Evolutionary conservation across 2,113 vertebrate species (phyloP), one percentile per base, ranked within the genome.

Genomic region (Rhegmatorhina hoffmannsi): DNA sequence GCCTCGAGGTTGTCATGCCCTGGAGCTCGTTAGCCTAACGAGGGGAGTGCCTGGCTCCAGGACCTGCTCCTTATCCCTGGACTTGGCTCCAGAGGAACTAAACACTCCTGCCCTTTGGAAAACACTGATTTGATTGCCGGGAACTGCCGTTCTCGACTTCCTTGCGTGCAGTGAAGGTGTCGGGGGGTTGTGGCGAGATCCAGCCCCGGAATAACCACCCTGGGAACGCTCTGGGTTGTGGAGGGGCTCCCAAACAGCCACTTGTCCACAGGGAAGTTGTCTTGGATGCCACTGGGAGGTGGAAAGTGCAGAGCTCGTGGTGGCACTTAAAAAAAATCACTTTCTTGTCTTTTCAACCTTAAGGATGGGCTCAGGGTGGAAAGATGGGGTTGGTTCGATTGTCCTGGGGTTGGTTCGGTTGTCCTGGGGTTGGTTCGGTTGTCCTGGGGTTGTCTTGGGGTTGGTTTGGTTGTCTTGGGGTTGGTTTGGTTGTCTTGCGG

Each of bases 371-470:
- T 79, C 6, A 1, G 46, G 26, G 31, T 29, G 52, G 33, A 17
- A 11, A 21, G 33, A 2, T 9, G 0, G 4, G 7, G 2, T 10
- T 2, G 18, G 40, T 43, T 43, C 1, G 29, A 14, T 15, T 43
- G 40, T 15, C 40, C 14, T 15, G 40, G 40, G 40, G 13, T 43
- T 43, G 40, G 2, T 9, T 44, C 1, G 31, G 16, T 33, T 0
- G 1, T 17, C 6, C 12, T 40, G 40, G 40, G 40, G 40, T 43
- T 43, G 40, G 40, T 43, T 43, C 15, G 40, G 40, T 34, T 40
- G 40, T 40, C 40, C 12, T 13, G 40, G 40, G 40, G 40, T 40
- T 40, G 40, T 40, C 40, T 12, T 13, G 40, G 40, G 11, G 40
- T 40, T 40, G 40, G 40, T 40, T 40, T 40, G 40, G 40, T 13